Conservation (phyloP, 2,113 vertebrate genomes). For the Neotoma lepida region DNA sequence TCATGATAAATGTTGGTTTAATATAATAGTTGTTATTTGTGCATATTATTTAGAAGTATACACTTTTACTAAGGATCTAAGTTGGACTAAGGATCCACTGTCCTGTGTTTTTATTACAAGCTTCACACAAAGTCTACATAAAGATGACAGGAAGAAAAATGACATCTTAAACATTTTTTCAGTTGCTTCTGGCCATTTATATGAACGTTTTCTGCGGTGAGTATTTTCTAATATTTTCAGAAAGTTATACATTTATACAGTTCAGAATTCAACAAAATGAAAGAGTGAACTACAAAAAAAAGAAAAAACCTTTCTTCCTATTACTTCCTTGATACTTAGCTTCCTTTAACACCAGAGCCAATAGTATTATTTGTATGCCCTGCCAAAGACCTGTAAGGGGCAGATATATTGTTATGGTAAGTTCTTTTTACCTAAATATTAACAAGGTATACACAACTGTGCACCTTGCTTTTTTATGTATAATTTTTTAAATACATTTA, state of each 20-base stretch:
- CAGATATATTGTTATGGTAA: neutral
- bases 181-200: slow-evolving; percentile 97
- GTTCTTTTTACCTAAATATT: neutral
- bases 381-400: neutral
- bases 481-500: neutral
- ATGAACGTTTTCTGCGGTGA: slow-evolving; percentile 97
- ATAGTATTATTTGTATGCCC: neutral
- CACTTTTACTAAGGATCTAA: too few relatives aligned
- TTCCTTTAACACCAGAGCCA: neutral
- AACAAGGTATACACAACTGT: neutral
- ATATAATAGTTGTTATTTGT: neutral
- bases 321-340: neutral
- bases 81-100: neutral
- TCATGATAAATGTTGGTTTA: neutral
- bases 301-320: neutral
- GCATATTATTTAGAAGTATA: neutral
- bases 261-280: neutral
- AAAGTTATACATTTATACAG: neutral
- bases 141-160: slow-evolving; percentile 85
- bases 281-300: neutral
- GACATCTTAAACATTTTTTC: slow-evolving; percentile 97
- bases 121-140: slow-evolving; percentile 87
- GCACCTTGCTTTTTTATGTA: neutral
- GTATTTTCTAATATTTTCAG: slow-evolving; percentile 60
- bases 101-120: slow-evolving; percentile 82